A percentile compares a stretch with the other conserved stretches of the same genome.
Evolutionary conservation across 2,888 invertebrate genomes (phyloP).

Genomic region (Cyaniris semiargus): DNA sequence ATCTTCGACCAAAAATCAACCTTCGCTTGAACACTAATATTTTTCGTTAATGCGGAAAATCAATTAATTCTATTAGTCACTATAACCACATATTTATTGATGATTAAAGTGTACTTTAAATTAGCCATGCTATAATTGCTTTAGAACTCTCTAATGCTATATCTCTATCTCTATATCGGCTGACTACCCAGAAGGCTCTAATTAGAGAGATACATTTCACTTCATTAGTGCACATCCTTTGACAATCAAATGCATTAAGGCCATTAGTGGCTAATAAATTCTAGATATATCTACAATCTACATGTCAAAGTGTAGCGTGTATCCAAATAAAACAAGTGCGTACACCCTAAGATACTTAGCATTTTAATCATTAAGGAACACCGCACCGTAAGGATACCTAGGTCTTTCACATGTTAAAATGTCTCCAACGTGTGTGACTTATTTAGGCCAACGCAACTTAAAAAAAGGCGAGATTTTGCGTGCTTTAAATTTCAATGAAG

Average conservation of each 20-base stretch:
- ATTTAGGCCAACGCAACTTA: not conserved
- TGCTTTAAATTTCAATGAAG: too few relatives aligned
- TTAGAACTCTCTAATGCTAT: not conserved
- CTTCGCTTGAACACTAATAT: too few relatives aligned
- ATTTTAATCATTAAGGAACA: not conserved
- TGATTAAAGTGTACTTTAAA: not conserved
- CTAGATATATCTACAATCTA: not conserved
- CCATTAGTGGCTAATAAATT: not conserved
- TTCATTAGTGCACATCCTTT: conserved; percentile 22
- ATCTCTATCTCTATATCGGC: not conserved
- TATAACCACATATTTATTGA: too few relatives aligned
- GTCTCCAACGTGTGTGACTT: not conserved
- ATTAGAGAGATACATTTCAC: conserved; percentile 22
- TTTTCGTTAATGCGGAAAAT: too few relatives aligned
- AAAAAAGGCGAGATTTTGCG: not conserved
- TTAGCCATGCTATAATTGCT: not conserved
- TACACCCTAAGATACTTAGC: not conserved
- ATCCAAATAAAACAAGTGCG: not conserved
- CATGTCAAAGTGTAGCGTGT: not conserved
- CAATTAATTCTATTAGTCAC: too few relatives aligned
- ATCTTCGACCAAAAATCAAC: too few relatives aligned
- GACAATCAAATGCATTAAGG: conserved; percentile 25
- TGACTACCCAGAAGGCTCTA: conserved; percentile 15
- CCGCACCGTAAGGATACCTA: not conserved
- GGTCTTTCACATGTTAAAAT: not conserved